A percentile compares a stretch with the other conserved stretches of the same genome.
Evolutionary conservation across 2,113 vertebrate species (phyloP).

Genomic region (Riparia riparia): DNA sequence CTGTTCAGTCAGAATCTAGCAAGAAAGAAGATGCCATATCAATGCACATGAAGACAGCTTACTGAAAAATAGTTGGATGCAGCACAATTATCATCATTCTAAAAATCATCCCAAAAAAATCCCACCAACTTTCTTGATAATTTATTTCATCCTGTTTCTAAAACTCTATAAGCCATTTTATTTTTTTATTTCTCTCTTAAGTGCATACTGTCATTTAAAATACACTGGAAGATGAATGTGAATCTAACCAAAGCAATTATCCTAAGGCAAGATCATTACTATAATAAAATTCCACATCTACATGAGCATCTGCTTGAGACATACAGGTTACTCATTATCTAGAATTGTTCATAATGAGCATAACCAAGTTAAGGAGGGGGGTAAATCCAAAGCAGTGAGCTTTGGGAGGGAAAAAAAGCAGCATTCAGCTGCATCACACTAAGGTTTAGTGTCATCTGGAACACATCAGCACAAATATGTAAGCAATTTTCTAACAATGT

Average conservation of each 20-base stretch:
- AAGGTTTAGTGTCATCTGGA: constrained; percentile 48
- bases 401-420: not conserved
- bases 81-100: not conserved
- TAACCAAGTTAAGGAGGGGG: not conserved
- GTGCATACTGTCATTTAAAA: not conserved
- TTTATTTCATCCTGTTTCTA: not conserved
- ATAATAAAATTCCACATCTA: not conserved
- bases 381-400: not conserved
- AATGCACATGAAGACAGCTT: not conserved
- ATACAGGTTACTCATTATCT: not conserved
- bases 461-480: constrained; percentile 36
- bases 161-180: not conserved
- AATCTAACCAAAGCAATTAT: not conserved
- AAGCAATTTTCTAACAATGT: constrained; percentile 45
- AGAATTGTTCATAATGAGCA: not conserved
- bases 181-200: not conserved
- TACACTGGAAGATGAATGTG: not conserved
- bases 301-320: not conserved
- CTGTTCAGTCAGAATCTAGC: constrained; percentile 94
- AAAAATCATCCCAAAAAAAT: not conserved
- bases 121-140: not conserved
- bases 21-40: constrained; percentile 20
- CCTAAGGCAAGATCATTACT: not conserved
- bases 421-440: not conserved
- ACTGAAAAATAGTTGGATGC: not conserved